A percentile compares a stretch with the other conserved stretches of the same genome.
These are phyloP conservation scores for Clarias macrocephalus DNA, from an alignment of 2,113 vertebrate genomes.

Conservation along the genomic window DNA sequence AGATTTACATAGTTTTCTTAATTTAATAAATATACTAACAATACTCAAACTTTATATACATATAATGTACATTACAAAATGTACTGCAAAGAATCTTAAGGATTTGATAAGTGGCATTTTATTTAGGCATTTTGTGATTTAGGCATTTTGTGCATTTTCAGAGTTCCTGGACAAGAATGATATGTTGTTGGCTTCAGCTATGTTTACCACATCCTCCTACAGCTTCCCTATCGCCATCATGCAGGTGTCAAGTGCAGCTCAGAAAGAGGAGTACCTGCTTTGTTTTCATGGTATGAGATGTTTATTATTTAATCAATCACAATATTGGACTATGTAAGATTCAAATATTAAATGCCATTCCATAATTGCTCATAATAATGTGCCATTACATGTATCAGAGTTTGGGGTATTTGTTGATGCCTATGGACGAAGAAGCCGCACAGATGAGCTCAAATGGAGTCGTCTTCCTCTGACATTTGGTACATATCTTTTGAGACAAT, in stretches of 20 bases:
- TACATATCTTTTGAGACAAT: slow-evolving; percentile 63
- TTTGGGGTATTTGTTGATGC: slow-evolving; percentile 97
- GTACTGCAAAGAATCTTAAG: neutral
- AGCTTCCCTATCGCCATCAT: slow-evolving; percentile 94
- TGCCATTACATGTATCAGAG: slow-evolving; percentile 71
- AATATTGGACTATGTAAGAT: neutral
- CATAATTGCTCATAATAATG: neutral
- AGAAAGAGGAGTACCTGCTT: slow-evolving; percentile 95
- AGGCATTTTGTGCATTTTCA: slow-evolving; percentile 57
- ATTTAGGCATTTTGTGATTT: slow-evolving; percentile 20
- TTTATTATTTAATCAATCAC: neutral
- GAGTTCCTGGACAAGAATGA: slow-evolving; percentile 99
- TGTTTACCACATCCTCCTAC: slow-evolving; percentile 90
- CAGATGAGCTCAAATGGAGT: slow-evolving; percentile 96
- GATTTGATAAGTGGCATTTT: neutral
- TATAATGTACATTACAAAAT: neutral
- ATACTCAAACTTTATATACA: neutral
- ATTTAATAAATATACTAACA: neutral
- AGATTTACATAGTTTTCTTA: neutral
- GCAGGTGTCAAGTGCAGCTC: slow-evolving; percentile 87
- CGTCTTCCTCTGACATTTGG: slow-evolving; percentile 94
- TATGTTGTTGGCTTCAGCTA: slow-evolving; percentile 86
- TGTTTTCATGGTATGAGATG: slow-evolving; percentile 87
- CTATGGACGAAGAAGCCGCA: slow-evolving; percentile 90
- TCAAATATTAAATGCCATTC: neutral